These are phyloP conservation scores for Sparus aurata DNA, from an alignment of 2,797 vertebrate species.

Conservation along the genomic window DNA sequence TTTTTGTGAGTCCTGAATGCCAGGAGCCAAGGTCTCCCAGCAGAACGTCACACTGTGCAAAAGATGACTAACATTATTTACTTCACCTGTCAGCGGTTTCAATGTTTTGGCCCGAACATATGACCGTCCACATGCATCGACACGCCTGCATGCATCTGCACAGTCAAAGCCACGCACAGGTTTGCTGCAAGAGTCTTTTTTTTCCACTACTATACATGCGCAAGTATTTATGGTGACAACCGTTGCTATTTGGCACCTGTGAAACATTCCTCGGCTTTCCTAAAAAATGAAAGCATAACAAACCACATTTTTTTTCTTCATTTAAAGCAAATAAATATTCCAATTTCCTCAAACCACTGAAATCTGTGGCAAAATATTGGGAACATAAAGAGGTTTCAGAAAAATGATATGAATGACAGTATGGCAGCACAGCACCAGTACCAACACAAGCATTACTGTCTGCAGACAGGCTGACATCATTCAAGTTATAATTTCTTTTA, in stretches of 20 bases:
- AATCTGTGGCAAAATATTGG: slow-evolving; percentile 79
- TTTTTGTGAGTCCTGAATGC: too few species aligned
- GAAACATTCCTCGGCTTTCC: slow-evolving; percentile 67
- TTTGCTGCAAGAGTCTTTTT: slow-evolving; percentile 5
- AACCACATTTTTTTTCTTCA: slow-evolving; percentile 78
- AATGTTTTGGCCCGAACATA: too few species aligned
- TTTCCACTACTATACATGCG: slow-evolving; percentile 79
- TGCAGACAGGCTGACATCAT: slow-evolving; percentile 68
- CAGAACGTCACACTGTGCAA: too few species aligned
- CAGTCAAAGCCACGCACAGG: slow-evolving; percentile 17
- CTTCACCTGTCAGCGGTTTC: too few species aligned
- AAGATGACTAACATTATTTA: too few species aligned
- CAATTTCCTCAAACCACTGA: slow-evolving; percentile 77
- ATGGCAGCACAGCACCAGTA: slow-evolving; percentile 50
- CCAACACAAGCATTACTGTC: slow-evolving; percentile 54
- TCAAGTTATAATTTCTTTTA: slow-evolving; percentile 57
- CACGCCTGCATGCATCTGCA: background rate
- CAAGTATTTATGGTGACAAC: slow-evolving; percentile 83
- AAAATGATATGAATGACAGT: slow-evolving; percentile 79
- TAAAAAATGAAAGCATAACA: slow-evolving; percentile 82
- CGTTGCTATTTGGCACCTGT: slow-evolving; percentile 79
- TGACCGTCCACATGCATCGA: background rate
- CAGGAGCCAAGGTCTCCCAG: too few species aligned
- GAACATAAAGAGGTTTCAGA: slow-evolving; percentile 80
- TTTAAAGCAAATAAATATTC: slow-evolving; percentile 84